Evolutionary conservation across 2,888 invertebrate species (phyloP), one percentile per base, ranked within the genome.

Genomic region (Cecidostiba fungosa): DNA sequence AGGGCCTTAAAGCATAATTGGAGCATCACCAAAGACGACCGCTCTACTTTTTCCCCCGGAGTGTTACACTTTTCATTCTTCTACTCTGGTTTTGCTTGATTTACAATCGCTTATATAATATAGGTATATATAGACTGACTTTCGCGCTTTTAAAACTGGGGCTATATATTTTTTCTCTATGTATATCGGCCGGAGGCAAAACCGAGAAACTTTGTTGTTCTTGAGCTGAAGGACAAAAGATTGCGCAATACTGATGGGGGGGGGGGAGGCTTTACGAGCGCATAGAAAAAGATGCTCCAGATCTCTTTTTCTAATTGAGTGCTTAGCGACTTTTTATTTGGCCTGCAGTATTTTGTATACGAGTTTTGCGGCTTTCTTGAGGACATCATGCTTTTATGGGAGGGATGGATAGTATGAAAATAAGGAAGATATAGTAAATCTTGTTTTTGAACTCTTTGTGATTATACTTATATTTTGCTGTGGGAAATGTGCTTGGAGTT

Each of bases 21-120:
- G 66, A 66, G 62, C 62, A 29, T 43, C 39, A 39, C 39, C 43
- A 12, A 43, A 29, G n/a, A 5, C 8, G 23, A 26, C 66, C 66
- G 66, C 66, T 66, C 66, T 26, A 66, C 14, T 66, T 66, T 66
- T 66, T 29, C 66, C 66, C 66, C 66, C 66, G 29, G 10, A 66
- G 66, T 66, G 66, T 66, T 66, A 66, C 66, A 66, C 14, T 66
- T 66, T 66, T 29, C 29, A 14, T 66, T 66, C 14, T 66, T 26
- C 16, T 0, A 8, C 16, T 66, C 29, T 66, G 66, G 66, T 29
- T 66, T 66, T 66, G 8, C n/a, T 26, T 66, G 66, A 66, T 66
- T 66, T 66, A 66, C 29, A 0, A 14, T n/a, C 3, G 10, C 12
- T 0, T 5, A 26, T n/a, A n/a, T n/a, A n/a, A n/a, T n/a, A n/a